phyloP scores from a whole-genome alignment of 2,888 invertebrate genomes.

The Oxytorus armatus region DNA sequence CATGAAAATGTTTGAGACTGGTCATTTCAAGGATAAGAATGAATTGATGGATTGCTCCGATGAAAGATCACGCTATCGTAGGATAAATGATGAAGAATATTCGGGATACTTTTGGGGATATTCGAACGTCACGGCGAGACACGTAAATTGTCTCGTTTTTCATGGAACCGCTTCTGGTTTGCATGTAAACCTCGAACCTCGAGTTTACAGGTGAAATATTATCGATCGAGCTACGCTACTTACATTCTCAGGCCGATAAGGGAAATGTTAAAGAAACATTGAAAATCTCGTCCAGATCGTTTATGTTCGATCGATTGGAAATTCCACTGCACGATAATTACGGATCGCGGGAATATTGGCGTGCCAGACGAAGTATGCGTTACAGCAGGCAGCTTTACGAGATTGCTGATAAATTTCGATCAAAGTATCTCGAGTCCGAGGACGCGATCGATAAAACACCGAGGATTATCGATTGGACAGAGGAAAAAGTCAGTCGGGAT shows the following conservation, averaged over 20 bases:
- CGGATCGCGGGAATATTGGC: conserved; percentile 94
- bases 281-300: conserved; percentile 84
- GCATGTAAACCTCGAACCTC: conserved; percentile 86
- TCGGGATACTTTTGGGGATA: conserved; percentile 90
- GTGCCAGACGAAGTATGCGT: conserved; percentile 95
- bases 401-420: conserved; percentile 89
- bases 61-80: conserved; percentile 73
- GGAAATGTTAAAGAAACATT: conserved; percentile 54
- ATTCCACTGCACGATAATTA: conserved; percentile 94
- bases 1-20: conserved; percentile 92
- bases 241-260: background rate
- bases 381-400: conserved; percentile 90
- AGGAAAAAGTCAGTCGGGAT: conserved; percentile 84
- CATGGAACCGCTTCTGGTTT: conserved; percentile 91
- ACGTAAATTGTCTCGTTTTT: conserved; percentile 91
- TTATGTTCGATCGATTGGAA: conserved; percentile 93
- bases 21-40: conserved; percentile 93
- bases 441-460: conserved; percentile 87
- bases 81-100: conserved; percentile 82
- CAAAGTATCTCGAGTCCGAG: conserved; percentile 87
- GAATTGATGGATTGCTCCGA: conserved; percentile 86
- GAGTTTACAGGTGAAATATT: conserved; percentile 83
- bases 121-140: conserved; percentile 88
- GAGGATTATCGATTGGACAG: conserved; percentile 87
- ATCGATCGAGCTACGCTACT: background rate